These are phyloP conservation scores for Hesperia comma DNA, from an alignment of 2,888 invertebrate species.

Conservation along the genomic window DNA sequence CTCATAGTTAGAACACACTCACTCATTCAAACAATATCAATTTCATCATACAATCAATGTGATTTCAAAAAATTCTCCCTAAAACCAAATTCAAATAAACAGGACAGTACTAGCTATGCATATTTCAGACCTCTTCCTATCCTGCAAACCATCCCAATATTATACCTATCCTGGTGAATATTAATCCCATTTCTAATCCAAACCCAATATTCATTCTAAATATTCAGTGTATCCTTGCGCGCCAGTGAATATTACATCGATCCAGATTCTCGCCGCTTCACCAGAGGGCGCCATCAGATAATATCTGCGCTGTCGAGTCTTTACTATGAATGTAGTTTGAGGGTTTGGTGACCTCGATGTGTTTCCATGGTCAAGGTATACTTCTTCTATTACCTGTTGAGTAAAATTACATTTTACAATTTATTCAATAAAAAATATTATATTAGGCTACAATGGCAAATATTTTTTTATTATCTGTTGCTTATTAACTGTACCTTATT, in stretches of 20 bases:
- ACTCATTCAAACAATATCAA: not conserved
- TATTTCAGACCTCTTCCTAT: not conserved
- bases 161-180: not conserved
- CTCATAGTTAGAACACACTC: not conserved
- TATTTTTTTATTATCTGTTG: no score
- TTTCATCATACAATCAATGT: not conserved
- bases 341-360: slow-evolving; percentile 96
- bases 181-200: not conserved
- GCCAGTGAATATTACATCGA: slow-evolving; percentile 96
- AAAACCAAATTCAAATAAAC: slow-evolving; percentile 3
- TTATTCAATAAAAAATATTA: no score
- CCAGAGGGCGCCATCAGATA: slow-evolving; percentile 96
- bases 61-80: not conserved
- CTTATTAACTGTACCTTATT: no score
- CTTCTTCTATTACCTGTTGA: slow-evolving; percentile 95
- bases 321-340: slow-evolving; percentile 96
- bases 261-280: slow-evolving; percentile 98
- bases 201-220: slow-evolving; percentile 52
- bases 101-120: not conserved
- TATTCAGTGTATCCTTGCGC: slow-evolving; percentile 92
- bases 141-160: slow-evolving; percentile 29
- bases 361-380: slow-evolving; percentile 97
- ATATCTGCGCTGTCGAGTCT: slow-evolving; percentile 94
- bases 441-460: no score
- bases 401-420: not conserved